Evolutionary conservation across 2,888 invertebrate species (phyloP), one percentile per base, ranked within the genome.

Genomic region (Rhimphoctona megacephalus): DNA sequence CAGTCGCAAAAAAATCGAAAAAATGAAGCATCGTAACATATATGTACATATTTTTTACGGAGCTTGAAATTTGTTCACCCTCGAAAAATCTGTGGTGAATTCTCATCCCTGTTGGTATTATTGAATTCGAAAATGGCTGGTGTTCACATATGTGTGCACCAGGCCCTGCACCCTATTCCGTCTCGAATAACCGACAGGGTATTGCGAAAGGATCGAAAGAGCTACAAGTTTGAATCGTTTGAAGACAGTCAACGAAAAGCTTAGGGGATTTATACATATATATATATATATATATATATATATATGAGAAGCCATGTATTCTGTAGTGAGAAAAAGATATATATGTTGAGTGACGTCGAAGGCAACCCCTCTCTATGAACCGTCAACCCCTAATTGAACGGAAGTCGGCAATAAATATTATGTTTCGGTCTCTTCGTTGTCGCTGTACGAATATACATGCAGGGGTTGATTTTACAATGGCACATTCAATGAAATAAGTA

Each of bases 351-450:
- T 69, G 70, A 78, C 61, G 49, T 36, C 79, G 66, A 66, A 30
- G 57, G 74, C 81, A 30, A 85, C 87, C 88, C 87, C 87, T 86
- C 87, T 74, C 76, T 61, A 85, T 61, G 88, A 89, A 87, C 90
- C 90, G 91, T 90, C 91, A 92, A 91, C 92, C 93, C 93, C 93
- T 94, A 94, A 94, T 94, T 94, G 94, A 94, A 94, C 94, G 94
- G 94, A 94, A 93, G 92, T 92, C 87, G 90, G 93, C 94, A 93
- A 94, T 94, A 94, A 94, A 94, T 94, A 94, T 94, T 93, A 93
- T 90, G 92, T 91, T 92, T 92, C 91, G 91, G 85, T 88, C 85
- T 77, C 91, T 91, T 87, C 88, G 89, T 80, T 76, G 90, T 90
- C 91, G 92, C 92, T 93, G 92, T 69, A 54, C 67, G 43, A 67